These are phyloP conservation scores for Leptoclinus maculatus DNA, from an alignment of 2,797 vertebrate species.

Conservation along the genomic window DNA sequence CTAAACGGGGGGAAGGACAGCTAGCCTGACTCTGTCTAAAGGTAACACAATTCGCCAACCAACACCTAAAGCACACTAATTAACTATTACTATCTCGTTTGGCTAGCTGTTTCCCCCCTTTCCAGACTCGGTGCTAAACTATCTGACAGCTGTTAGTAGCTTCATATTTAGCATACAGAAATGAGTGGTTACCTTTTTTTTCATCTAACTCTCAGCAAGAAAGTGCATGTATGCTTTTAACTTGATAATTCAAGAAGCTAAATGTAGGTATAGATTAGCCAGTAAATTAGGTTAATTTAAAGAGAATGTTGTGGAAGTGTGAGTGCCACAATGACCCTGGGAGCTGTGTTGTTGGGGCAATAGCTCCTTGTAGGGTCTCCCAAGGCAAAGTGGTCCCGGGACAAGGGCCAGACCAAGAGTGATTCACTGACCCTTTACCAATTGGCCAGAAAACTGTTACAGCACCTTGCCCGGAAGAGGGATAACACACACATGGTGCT, in stretches of 20 bases:
- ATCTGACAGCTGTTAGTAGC: background rate
- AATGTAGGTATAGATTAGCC: background rate
- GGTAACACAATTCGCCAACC: background rate
- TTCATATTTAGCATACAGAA: too few species aligned
- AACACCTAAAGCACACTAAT: background rate
- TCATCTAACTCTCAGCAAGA: background rate
- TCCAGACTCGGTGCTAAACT: background rate
- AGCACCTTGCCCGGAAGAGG: too few species aligned
- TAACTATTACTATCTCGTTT: background rate
- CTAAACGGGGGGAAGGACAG: too few species aligned
- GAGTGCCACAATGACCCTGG: too few species aligned
- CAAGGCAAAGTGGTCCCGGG: too few species aligned
- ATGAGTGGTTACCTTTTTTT: too few species aligned
- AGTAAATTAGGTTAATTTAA: background rate
- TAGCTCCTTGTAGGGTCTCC: too few species aligned
- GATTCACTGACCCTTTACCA: too few species aligned
- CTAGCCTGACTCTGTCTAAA: background rate
- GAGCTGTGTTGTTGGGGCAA: too few species aligned
- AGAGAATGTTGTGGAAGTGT: background rate
- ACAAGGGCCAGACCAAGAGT: too few species aligned
- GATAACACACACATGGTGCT: too few species aligned
- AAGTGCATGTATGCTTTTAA: background rate
- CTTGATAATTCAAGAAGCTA: background rate
- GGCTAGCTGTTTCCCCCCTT: background rate
- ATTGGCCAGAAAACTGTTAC: too few species aligned